Percentiles rank a stretch among this genome's conserved stretches.
Evolutionary conservation across 1,140 invertebrate species (phyloP).

Genomic region (Nasonia longicornis): DNA sequence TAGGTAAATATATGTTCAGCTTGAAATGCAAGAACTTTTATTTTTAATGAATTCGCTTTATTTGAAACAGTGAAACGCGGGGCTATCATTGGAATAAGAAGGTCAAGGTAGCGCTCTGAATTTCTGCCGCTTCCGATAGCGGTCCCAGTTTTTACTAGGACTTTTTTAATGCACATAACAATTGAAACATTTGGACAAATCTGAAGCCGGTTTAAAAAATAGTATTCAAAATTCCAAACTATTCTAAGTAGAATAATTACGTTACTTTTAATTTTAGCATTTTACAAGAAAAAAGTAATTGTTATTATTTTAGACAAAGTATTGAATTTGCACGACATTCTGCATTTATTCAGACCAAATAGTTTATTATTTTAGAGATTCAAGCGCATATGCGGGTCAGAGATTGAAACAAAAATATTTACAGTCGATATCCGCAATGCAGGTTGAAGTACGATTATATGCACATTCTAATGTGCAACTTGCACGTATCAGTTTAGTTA

Average conservation of each 20-base stretch:
- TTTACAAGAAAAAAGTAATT: background rate
- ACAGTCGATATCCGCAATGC: slow-evolving; percentile 40
- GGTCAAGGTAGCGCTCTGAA: slow-evolving; percentile 22
- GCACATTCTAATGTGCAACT: background rate
- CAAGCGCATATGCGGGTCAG: background rate
- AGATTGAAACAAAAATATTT: slow-evolving; percentile 29
- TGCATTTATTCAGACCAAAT: too few relatives aligned
- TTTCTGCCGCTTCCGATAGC: background rate
- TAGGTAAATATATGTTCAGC: background rate
- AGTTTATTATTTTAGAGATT: background rate
- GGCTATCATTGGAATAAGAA: slow-evolving; percentile 21
- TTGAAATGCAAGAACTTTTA: background rate
- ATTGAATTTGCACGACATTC: background rate
- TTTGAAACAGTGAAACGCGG: background rate
- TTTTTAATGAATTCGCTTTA: background rate
- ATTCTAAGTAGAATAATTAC: background rate
- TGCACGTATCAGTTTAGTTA: background rate
- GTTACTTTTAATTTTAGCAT: background rate
- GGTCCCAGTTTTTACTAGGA: background rate
- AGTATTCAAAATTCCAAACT: background rate
- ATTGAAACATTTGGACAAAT: background rate
- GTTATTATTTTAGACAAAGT: background rate
- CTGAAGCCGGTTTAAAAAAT: background rate
- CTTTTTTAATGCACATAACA: background rate
- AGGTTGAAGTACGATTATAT: slow-evolving; percentile 25